A percentile compares a stretch with the other conserved stretches of the same genome.
These are phyloP conservation scores for Todiramphus chloris DNA, from an alignment of 2,113 vertebrate species.

Conservation along the genomic window DNA sequence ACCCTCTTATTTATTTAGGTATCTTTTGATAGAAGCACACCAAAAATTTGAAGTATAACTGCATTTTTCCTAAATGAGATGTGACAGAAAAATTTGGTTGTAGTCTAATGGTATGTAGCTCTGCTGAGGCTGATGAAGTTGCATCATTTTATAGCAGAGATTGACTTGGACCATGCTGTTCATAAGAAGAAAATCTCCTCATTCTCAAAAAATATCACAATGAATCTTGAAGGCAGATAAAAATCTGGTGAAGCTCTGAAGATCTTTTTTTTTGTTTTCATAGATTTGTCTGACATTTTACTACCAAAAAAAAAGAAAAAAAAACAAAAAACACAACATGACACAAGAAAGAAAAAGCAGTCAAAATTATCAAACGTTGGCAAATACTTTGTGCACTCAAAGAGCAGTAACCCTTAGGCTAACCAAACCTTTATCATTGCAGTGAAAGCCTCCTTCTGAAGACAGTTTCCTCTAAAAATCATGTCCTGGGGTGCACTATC, in stretches of 20 bases:
- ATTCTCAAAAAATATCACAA: not conserved
- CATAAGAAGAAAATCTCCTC: not conserved
- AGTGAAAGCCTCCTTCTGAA: not conserved
- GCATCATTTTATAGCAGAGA: not conserved
- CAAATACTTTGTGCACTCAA: not conserved
- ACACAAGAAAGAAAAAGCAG: not conserved
- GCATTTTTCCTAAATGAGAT: conserved; percentile 16
- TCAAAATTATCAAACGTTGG: not conserved
- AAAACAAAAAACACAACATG: not conserved
- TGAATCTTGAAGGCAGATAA: not conserved
- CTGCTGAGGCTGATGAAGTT: not conserved
- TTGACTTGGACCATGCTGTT: not conserved
- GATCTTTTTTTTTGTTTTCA: not conserved
- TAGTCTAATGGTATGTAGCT: not conserved
- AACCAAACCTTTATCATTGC: not conserved
- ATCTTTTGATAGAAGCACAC: not conserved
- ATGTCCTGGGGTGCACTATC: not conserved
- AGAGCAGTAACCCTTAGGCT: not conserved
- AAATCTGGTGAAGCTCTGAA: not conserved
- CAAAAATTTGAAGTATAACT: conserved; percentile 36
- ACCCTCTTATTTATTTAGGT: conserved; percentile 54
- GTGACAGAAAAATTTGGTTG: not conserved
- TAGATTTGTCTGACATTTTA: not conserved
- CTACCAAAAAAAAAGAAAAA: not conserved
- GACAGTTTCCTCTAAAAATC: not conserved